Conservation (phyloP, 2,888 invertebrate genomes). For the Rhopalosiphum nymphaeae region DNA sequence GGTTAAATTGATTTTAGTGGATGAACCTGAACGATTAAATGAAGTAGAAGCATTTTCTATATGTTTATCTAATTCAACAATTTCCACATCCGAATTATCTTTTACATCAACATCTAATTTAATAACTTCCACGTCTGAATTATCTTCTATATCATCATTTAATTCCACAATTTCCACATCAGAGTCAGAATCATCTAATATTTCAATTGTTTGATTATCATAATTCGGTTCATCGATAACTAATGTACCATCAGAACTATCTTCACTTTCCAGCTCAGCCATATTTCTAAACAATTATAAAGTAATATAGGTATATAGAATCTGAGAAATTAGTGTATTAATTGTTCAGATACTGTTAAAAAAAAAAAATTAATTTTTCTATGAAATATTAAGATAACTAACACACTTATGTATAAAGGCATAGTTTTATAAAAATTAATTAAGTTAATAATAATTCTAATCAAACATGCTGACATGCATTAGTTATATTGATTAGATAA, state of each 20-base stretch:
- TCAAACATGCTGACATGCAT: neutral
- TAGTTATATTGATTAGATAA: neutral
- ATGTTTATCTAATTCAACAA: conserved; percentile 5
- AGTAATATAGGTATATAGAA: neutral
- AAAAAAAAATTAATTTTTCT: neutral
- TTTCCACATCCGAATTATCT: conserved; percentile 16
- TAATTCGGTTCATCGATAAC: conserved; percentile 48
- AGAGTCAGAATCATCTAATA: conserved; percentile 15
- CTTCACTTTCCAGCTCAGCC: conserved; percentile 48
- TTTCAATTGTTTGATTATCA: conserved; percentile 32
- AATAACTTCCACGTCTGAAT: neutral
- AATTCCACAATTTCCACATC: conserved; percentile 18
- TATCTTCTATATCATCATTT: neutral
- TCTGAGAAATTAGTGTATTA: neutral
- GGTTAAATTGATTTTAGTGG: neutral
- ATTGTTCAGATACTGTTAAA: neutral
- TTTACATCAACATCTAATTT: neutral
- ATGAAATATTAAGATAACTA: neutral
- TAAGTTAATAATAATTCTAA: neutral
- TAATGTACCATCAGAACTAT: conserved; percentile 52
- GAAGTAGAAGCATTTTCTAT: neutral
- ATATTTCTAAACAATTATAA: conserved; percentile 53
- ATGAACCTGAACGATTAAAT: neutral
- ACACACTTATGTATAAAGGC: neutral
- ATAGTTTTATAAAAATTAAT: neutral